These are phyloP conservation scores for Chromobotia macracanthus DNA, from an alignment of 2,797 vertebrate species.

Conservation along the genomic window DNA sequence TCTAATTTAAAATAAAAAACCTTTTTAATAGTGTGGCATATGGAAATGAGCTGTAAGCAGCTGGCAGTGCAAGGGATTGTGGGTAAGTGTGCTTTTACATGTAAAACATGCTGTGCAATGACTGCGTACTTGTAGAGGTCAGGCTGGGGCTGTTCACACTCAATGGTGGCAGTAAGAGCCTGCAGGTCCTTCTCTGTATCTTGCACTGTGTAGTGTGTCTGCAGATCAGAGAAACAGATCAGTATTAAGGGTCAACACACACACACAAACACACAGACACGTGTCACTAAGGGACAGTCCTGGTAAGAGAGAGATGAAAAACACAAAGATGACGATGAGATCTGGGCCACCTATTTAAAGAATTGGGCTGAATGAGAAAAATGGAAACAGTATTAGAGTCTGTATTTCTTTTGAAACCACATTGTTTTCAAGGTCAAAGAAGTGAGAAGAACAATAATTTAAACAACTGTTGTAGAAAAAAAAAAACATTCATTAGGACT, in stretches of 20 bases:
- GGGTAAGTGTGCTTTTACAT: neutral
- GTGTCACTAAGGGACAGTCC: slow-evolving; percentile 7
- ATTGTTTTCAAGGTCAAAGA: neutral
- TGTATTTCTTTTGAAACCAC: neutral
- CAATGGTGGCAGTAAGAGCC: slow-evolving; percentile 86
- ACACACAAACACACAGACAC: neutral
- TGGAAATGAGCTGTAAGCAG: slow-evolving; percentile 1
- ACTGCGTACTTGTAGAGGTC: slow-evolving; percentile 96
- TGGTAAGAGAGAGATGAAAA: slow-evolving; percentile 3
- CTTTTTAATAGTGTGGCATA: neutral
- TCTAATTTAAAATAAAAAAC: neutral
- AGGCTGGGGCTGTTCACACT: slow-evolving; percentile 96
- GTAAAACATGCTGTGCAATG: slow-evolving; percentile 50
- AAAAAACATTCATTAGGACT: too few relatives aligned
- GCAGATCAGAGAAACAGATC: slow-evolving; percentile 40
- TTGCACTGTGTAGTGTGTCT: slow-evolving; percentile 93
- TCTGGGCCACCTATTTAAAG: slow-evolving; percentile 54
- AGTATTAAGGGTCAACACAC: too few relatives aligned
- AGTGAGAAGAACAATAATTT: neutral
- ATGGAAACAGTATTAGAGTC: slow-evolving; percentile 5
- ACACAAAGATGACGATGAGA: slow-evolving; percentile 35
- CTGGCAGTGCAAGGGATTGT: neutral
- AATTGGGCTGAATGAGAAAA: slow-evolving; percentile 21
- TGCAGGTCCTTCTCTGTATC: slow-evolving; percentile 86
- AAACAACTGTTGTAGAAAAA: too few relatives aligned